Base-by-base conservation (phyloP, 2,888 invertebrate species). In the Baronia brevicornis region DNA sequence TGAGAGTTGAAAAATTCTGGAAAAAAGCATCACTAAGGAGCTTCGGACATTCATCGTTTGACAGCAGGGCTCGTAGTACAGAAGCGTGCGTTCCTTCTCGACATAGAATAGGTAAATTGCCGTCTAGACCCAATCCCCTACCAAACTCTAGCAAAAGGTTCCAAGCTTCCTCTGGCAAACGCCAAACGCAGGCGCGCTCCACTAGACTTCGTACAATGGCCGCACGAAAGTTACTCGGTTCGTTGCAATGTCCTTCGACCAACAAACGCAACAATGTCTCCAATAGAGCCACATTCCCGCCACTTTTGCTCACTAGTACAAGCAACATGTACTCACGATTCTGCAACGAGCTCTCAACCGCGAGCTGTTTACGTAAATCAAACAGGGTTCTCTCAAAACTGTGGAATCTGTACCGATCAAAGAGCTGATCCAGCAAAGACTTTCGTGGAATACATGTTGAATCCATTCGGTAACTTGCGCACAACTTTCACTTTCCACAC, bases 281-380 rank as follows among this genome's bases (percentile, higher is more conserved):
- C 1, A 74, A 43, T 21, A 56, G 49, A 2, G 60, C 60, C 3
- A 39, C 41, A 11, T 57, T 51, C 0, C 69, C 66, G 2, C 72
- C 75, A 11, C 53, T 69, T 37, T 78, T 79, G 38, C 75, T 78
- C 0, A 78, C 61, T 12, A 79, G 51, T 2, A 78, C 74, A 2
- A 75, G 45, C 33, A 78, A 51, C 43, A 79, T 74, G 29, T 57
- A 65, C 18, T 70, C 58, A 6, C 78, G 50, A 9, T 61, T 63
- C 20, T 73, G 56, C 0, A 54, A 37, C 2, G 59, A 53, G 25
- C 58, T 60, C 25, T 63, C 60, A 1, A 55, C 49, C 9, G 39
- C 31, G 19, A 78, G 40, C n/a, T 56, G 55, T 20, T 54, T 61
- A 1, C 43, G 46, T 1, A 78, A 45, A 8, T 75, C 72, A 3